Evolutionary conservation across 2,113 vertebrate species (phyloP), one percentile per base, ranked within the genome.

Genomic region (Chunga burmeisteri): DNA sequence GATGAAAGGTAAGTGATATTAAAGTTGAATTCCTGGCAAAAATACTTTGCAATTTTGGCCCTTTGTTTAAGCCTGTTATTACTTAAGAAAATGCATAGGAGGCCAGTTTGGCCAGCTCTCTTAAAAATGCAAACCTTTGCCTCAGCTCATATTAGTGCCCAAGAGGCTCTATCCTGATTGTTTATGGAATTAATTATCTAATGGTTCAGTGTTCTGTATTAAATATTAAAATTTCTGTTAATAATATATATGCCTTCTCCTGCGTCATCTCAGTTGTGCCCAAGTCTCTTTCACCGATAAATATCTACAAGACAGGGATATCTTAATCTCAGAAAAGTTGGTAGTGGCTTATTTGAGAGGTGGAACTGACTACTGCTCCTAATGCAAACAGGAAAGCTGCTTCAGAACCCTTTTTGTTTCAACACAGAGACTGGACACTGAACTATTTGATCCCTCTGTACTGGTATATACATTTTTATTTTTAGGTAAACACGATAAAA

Each of bases 171-270:
- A 26, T 93, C 96, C 86, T 96, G 70, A 75, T 95, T 97, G 89
- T 96, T 97, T 97, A 88, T 96, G 59, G 61, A 87, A 96, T 97
- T 97, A 96, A 96, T 97, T 97, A 63, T 93, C 42, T 97, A 61
- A 70, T 77, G 78, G 49, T 53, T 91, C 72, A 77, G 13, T 86
- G 34, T 56, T 93, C 77, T 3, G 0, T 94, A 94, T 93, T 92
- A 96, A 93, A 93, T 94, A 94, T 93, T 91, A 89, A 94, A 49
- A 79, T 52, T 77, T 92, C 32, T 82, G 19, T 94, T 92, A 94
- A 91, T 87, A 91, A 61, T 89, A 85, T 52, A 72, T 82, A 30
- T 71, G 25, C 17, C n/a, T 85, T 85, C 61, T 92, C n/a, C 32
- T 82, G 77, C 81, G 52, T 94, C 75, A 75, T 79, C 44, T 91